Evolutionary conservation across 2,113 vertebrate genomes (phyloP).

Genomic region (Periophthalmodon schlosseri): DNA sequence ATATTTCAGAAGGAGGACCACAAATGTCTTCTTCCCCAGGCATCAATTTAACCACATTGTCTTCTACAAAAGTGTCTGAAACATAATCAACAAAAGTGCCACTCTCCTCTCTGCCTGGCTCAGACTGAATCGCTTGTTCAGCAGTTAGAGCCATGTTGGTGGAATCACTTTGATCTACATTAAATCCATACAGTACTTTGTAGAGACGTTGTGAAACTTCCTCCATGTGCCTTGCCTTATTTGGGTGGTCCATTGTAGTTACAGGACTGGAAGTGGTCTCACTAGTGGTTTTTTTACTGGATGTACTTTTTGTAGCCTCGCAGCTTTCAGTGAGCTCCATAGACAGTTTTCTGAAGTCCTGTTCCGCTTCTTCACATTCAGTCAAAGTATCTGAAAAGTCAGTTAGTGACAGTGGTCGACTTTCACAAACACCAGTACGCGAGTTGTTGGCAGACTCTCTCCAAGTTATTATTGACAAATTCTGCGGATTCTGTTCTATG

Average conservation of each 20-base stretch:
- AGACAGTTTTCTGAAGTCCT: slow-evolving; percentile 68
- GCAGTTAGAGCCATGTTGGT: slow-evolving; percentile 13
- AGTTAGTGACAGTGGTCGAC: slow-evolving; percentile 51
- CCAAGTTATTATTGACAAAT: slow-evolving; percentile 33
- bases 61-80: slow-evolving; percentile 1
- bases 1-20: slow-evolving; percentile 1
- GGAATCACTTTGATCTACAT: slow-evolving; percentile 35
- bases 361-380: slow-evolving; percentile 71
- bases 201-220: slow-evolving; percentile 73
- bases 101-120: slow-evolving; percentile 17
- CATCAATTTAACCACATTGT: neutral
- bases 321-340: slow-evolving; percentile 53
- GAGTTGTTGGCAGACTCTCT: slow-evolving; percentile 32
- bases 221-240: slow-evolving; percentile 45
- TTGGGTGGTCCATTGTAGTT: neutral
- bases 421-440: slow-evolving; percentile 49
- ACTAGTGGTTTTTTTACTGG: slow-evolving; percentile 4
- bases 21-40: neutral
- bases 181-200: slow-evolving; percentile 66
- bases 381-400: slow-evolving; percentile 74
- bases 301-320: slow-evolving; percentile 30
- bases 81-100: neutral
- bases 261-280: neutral
- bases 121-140: slow-evolving; percentile 19
- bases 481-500: slow-evolving; percentile 13